These are phyloP conservation scores for Avahi laniger DNA, from an alignment of 2,797 vertebrate genomes.

Conservation along the genomic window DNA sequence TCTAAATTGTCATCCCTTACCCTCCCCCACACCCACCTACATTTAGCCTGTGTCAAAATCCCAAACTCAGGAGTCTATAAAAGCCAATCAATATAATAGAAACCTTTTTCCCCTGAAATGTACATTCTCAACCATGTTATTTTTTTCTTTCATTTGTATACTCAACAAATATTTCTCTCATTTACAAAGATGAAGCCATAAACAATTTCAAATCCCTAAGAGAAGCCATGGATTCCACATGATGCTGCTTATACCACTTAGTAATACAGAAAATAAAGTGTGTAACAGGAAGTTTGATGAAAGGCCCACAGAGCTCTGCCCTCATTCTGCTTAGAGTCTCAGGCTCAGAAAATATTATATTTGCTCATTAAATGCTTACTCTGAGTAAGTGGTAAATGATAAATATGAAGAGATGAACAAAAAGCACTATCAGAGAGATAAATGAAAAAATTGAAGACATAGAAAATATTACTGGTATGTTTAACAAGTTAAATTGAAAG, in stretches of 20 bases:
- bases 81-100: neutral
- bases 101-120: neutral
- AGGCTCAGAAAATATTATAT: neutral
- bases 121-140: neutral
- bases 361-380: neutral
- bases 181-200: neutral
- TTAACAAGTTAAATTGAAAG: neutral
- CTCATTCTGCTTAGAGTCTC: neutral
- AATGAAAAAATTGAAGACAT: neutral
- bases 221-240: neutral
- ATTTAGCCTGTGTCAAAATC: neutral
- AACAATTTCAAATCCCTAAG: neutral
- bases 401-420: neutral
- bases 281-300: neutral
- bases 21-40: rapidly evolving
- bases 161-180: neutral
- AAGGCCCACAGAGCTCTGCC: neutral
- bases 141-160: neutral
- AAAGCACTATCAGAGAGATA: neutral
- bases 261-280: neutral
- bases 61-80: neutral
- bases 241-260: neutral
- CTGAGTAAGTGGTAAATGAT: neutral
- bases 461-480: neutral
- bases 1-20: neutral